These are phyloP conservation scores for Heliconius ethilla DNA, from an alignment of 2,888 invertebrate genomes.

Conservation along the genomic window DNA sequence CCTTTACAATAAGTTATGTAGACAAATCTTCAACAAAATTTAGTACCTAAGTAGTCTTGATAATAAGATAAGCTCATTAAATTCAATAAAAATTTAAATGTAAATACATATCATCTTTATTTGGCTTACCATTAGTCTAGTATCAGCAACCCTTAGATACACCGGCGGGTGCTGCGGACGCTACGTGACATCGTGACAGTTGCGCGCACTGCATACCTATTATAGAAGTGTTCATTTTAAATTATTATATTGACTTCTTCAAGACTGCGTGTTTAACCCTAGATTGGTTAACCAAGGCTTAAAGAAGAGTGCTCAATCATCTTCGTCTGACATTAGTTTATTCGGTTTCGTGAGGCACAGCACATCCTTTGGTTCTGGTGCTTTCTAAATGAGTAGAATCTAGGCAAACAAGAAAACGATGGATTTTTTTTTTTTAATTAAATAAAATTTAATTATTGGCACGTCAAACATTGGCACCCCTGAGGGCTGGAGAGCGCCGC, in stretches of 20 bases:
- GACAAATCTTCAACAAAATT: no score
- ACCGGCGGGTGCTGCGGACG: not conserved
- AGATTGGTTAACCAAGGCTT: not conserved
- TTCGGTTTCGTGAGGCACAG: no score
- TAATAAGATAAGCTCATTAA: no score
- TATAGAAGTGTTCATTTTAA: not conserved
- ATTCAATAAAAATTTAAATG: no score
- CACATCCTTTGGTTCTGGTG: not conserved
- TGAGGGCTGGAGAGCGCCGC: constrained; percentile 46
- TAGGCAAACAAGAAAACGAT: not conserved
- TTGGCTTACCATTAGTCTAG: no score
- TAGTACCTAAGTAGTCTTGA: no score
- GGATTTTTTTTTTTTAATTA: not conserved
- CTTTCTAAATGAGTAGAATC: not conserved
- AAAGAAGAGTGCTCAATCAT: not conserved
- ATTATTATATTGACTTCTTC: not conserved
- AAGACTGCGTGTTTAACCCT: not conserved
- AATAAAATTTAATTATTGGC: not conserved
- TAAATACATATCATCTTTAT: no score
- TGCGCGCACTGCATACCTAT: not conserved
- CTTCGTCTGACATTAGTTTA: no score
- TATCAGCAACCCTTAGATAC: not conserved
- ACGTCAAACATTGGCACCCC: constrained; percentile 29
- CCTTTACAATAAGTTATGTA: no score
- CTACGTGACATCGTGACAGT: constrained; percentile 22